A percentile compares a stretch with the other conserved stretches of the same genome.
phyloP scores from a whole-genome alignment of 2,113 vertebrate species.

The Platysteira castanea region DNA sequence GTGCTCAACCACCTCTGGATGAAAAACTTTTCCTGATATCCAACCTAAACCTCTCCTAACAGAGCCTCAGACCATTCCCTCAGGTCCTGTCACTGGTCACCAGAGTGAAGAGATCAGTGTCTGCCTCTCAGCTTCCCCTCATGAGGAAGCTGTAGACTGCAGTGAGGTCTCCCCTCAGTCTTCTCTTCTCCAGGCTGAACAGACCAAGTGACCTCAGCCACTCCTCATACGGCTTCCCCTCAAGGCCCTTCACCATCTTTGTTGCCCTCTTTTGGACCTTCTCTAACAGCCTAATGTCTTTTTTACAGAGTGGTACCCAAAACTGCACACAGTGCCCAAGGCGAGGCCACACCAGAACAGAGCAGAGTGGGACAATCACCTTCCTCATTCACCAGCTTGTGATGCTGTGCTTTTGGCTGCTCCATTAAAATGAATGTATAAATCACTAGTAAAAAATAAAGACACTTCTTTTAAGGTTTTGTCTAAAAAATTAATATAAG shows the following conservation, averaged over 20 bases:
- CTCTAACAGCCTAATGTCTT: background rate
- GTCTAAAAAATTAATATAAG: background rate
- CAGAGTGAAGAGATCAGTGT: background rate
- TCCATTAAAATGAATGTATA: background rate
- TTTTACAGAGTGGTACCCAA: background rate
- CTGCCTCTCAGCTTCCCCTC: background rate
- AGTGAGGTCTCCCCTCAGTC: background rate
- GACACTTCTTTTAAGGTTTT: background rate
- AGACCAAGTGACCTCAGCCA: background rate
- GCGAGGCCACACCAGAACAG: background rate
- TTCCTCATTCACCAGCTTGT: background rate
- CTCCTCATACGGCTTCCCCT: background rate
- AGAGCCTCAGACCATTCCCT: background rate
- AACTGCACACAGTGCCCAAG: background rate
- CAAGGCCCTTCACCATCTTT: background rate
- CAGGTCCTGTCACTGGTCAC: no score
- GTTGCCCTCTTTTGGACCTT: background rate
- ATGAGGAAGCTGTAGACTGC: rapidly evolving
- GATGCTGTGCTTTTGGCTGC: background rate
- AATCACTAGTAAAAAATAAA: background rate
- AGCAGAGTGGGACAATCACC: background rate
- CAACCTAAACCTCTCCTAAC: background rate
- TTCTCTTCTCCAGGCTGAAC: background rate
- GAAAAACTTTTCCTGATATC: background rate
- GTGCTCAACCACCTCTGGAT: background rate